Evolutionary conservation across 2,888 invertebrate species (phyloP), one percentile per base, ranked within the genome.

Genomic region (Euplexia lucipara): DNA sequence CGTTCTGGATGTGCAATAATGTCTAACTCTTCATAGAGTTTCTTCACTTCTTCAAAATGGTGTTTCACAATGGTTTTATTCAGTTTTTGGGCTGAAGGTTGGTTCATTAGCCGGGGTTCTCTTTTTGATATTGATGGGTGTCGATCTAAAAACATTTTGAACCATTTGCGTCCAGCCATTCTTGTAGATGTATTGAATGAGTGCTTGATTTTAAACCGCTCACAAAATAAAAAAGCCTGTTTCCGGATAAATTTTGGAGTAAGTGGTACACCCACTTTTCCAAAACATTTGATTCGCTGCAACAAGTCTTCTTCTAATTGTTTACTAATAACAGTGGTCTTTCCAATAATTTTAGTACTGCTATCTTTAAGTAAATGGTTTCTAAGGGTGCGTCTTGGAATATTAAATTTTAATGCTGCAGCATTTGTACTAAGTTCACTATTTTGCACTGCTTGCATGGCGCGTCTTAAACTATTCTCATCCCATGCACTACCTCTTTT

Each of bases 341-440:
- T 52, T 26, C 52, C 52, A 26, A 30, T 39, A 12, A 26, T 22
- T 60, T 52, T 60, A 52, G 44, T 18, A 52, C 35, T 52, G 20
- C 52, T 45, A 60, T 52, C 60, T 26, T 30, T 60, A 12, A 70
- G 0, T 75, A 79, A 72, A 75, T 81, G 78, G 62, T 79, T 75
- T 76, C 78, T 79, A 60, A 82, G 69, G 35, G 81, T 80, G 56
- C 78, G 75, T 79, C 80, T 74, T 65, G 78, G 81, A 71, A 83
- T 77, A 60, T 60, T 60, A 45, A 52, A 60, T 18, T 52, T 60
- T 9, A 74, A 47, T 52, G 77, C 66, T 64, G 80, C 75, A 76
- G 48, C 48, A 34, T 48, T 48, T 48, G 66, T 70, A 77, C 58
- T 81, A 49, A 81, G 74, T 72, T 77, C 37, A 59, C 75, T 77